Base-by-base conservation (phyloP, 2,888 invertebrate genomes). In the Synergus umbraculus region DNA sequence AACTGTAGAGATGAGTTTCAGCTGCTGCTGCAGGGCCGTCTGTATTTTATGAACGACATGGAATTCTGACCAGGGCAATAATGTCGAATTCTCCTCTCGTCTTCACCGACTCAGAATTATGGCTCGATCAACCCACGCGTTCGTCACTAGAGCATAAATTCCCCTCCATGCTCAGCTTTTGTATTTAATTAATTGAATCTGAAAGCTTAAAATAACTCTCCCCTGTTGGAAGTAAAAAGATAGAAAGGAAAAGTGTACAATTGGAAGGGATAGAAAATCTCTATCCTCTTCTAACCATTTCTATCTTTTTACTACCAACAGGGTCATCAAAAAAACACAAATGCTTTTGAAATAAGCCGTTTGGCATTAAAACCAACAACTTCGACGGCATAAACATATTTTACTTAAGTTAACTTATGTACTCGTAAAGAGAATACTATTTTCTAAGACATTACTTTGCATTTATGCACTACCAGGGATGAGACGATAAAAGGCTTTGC, bases 31-130 rank as follows among this genome's bases (percentile, higher is more conserved):
- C 10, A 73, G 73, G 9, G 10, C 73, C 54, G 54, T 29, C 73
- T 73, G 73, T 73, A 73, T 73, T 73, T 73, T 73, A 73, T 37
- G 73, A 73, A 54, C 73, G 73, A 73, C 73, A 73, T 54, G n/a
- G 49, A 73, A 37, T 73, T 49, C 54, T 54, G 49, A 73, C 54
- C 49, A 73, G 49, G 54, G 49, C 49, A 54, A 49, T 18, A 54
- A 73, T 54, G 73, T 73, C 54, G 37, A 46, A 54, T 73, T 54
- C 37, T 8, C 37, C 15, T n/a, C 37, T 73, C n/a, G 54, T n/a
- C 37, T 37, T n/a, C 29, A 54, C 37, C n/a, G 9, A 29, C n/a
- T 73, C 37, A 15, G 41, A 65, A 65, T 65, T 18, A 65, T 65
- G 8, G 8, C 37, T 29, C 29, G 15, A 49, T 67, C 22, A 54